phyloP scores from a whole-genome alignment of 2,888 invertebrate species.

The Agonopterix subpropinquella region DNA sequence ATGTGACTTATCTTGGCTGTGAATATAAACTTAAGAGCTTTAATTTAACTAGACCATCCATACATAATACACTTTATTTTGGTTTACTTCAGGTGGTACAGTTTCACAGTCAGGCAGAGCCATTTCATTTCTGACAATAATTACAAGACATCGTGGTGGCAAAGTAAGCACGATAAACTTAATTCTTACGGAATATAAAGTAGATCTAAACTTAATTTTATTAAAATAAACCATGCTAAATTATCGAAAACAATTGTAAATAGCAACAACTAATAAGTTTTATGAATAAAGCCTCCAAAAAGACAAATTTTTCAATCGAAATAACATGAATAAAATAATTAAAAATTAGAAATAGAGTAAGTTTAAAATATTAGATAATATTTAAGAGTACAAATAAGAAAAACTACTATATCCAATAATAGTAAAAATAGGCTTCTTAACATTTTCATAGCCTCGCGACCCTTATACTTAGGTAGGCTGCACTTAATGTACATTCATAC shows the following conservation, averaged over 20 bases:
- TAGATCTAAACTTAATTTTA: too few relatives aligned
- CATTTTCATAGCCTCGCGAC: not conserved
- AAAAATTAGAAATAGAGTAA: constrained; percentile 35
- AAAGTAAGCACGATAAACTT: constrained; percentile 14
- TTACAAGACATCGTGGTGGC: not conserved
- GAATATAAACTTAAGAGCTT: too few relatives aligned
- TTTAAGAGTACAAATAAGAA: constrained; percentile 27
- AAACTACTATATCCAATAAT: constrained; percentile 13
- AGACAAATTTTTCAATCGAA: constrained; percentile 42
- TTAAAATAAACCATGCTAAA: constrained; percentile 48
- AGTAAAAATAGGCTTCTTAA: too few relatives aligned
- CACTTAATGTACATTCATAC: constrained; percentile 20
- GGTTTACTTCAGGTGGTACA: too few relatives aligned
- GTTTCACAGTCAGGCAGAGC: too few relatives aligned
- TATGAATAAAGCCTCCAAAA: constrained; percentile 57
- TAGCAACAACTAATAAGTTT: constrained; percentile 58
- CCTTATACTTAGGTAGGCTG: not conserved
- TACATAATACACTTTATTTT: too few relatives aligned
- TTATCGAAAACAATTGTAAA: constrained; percentile 65
- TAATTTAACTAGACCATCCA: too few relatives aligned
- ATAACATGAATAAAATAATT: constrained; percentile 52
- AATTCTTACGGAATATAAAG: constrained; percentile 8
- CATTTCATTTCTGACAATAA: too few relatives aligned
- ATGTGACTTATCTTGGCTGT: too few relatives aligned
- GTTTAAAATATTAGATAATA: constrained; percentile 29